Conservation (phyloP, 2,888 invertebrate genomes). For the Conus canariensis region DNA sequence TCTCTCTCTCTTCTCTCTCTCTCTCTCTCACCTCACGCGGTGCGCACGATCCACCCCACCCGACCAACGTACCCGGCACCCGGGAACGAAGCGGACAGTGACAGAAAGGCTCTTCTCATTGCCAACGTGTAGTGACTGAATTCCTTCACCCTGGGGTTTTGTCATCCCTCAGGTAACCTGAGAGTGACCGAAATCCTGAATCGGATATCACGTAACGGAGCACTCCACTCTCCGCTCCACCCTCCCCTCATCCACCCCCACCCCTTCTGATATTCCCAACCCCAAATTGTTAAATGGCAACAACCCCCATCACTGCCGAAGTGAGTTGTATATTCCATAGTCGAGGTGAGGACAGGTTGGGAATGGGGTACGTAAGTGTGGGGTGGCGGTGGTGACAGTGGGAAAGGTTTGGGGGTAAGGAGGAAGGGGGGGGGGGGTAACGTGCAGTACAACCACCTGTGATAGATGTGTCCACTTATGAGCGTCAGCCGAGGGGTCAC, state of each 20-base stretch:
- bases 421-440: not conserved
- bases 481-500: not conserved
- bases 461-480: conserved; percentile 5
- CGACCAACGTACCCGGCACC: not conserved
- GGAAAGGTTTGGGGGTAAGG: not conserved
- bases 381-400: too few species aligned
- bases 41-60: not conserved
- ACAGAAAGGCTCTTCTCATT: not conserved
- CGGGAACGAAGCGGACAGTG: not conserved
- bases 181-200: not conserved
- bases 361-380: too few species aligned
- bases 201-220: not conserved
- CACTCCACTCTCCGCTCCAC: not conserved
- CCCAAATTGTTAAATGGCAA: too few species aligned
- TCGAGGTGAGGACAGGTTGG: too few species aligned
- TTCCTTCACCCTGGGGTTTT: not conserved
- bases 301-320: too few species aligned
- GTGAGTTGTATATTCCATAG: too few species aligned
- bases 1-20: not conserved
- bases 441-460: not conserved
- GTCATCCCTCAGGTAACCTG: not conserved
- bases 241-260: not conserved
- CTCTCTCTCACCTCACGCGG: not conserved
- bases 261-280: too few species aligned
- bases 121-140: not conserved